phyloP scores from a whole-genome alignment of 2,888 invertebrate genomes.

The Chalcosyrphus nemorum region DNA sequence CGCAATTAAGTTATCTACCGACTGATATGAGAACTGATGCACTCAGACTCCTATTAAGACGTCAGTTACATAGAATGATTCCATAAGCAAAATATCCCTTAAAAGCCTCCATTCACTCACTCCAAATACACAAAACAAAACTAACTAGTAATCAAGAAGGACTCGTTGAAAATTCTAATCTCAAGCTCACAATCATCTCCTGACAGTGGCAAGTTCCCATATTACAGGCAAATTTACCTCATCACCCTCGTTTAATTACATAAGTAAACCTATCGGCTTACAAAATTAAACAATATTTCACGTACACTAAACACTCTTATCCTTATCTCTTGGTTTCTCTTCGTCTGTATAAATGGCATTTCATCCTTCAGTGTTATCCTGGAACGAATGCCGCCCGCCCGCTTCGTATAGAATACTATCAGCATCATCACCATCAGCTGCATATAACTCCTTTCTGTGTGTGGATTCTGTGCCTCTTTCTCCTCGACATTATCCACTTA shows the following conservation, averaged over 20 bases:
- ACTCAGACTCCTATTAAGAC: too few species aligned
- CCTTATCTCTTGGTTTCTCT: conserved; percentile 22
- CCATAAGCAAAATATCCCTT: not conserved
- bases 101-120: not conserved
- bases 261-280: conserved; percentile 44
- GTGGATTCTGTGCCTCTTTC: conserved; percentile 12
- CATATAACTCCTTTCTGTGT: not conserved
- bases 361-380: conserved; percentile 46
- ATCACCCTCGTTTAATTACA: conserved; percentile 40
- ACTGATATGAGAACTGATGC: too few species aligned
- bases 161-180: conserved; percentile 8
- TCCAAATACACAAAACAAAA: not conserved
- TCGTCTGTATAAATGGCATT: conserved; percentile 43
- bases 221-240: conserved; percentile 22
- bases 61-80: too few species aligned
- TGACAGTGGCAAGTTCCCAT: not conserved
- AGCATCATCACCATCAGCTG: conserved; percentile 14
- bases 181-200: not conserved
- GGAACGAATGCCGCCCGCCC: not conserved
- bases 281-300: conserved; percentile 54
- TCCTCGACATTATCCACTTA: conserved; percentile 29
- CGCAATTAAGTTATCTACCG: too few species aligned
- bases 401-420: not conserved
- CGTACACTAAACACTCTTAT: conserved; percentile 20
- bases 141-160: not conserved